A percentile compares a stretch with the other conserved stretches of the same genome.
Conservation (phyloP, 2,113 vertebrate genomes). For the Catharus fuscescens region DNA sequence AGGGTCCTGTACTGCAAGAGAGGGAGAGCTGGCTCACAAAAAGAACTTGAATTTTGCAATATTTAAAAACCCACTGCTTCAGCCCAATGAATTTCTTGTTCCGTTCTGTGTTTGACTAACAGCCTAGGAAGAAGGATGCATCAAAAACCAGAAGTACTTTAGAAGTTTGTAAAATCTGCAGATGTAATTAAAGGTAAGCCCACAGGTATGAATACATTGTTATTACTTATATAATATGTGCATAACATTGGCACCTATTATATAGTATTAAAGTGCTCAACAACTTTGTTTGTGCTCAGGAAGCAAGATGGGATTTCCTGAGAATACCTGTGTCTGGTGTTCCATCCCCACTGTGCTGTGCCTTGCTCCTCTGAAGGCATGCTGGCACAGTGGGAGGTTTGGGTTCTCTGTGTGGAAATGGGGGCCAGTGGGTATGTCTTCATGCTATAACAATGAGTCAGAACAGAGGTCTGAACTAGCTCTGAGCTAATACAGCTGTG, state of each 20-base stretch:
- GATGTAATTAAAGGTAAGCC: slow-evolving; percentile 13
- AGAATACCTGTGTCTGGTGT: neutral
- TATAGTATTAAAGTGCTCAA: neutral
- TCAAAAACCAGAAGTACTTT: neutral
- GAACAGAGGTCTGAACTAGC: neutral
- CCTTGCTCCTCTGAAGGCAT: neutral
- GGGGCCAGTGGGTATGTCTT: neutral
- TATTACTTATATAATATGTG: neutral
- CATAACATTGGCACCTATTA: neutral
- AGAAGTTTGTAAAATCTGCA: neutral
- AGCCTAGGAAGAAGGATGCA: neutral
- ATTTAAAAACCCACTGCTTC: neutral
- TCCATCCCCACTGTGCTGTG: neutral
- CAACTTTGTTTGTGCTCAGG: neutral
- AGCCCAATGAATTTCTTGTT: neutral
- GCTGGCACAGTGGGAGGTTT: neutral
- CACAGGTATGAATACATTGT: neutral
- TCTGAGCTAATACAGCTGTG: neutral
- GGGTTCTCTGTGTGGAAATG: neutral
- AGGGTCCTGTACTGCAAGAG: neutral
- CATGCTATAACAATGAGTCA: neutral
- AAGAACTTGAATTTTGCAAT: neutral
- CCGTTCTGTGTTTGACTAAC: neutral
- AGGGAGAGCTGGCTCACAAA: neutral
- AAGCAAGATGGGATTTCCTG: neutral